Evolutionary conservation across 2,797 vertebrate species (phyloP), one percentile per base, ranked within the genome.

Genomic region (Parauchenoglanis ngamensis): DNA sequence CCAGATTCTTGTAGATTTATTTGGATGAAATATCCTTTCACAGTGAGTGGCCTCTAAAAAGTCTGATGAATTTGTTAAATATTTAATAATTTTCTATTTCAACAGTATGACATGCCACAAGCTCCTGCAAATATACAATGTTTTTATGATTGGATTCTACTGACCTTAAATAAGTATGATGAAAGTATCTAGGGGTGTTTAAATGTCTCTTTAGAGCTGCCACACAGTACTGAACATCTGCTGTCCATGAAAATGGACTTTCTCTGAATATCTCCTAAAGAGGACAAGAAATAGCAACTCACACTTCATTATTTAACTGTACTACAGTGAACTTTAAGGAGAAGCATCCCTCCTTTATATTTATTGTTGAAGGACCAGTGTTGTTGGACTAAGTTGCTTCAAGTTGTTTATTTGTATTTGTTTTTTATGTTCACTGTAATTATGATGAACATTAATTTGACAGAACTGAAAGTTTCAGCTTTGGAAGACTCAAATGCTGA

Each of bases 101-200:
- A 56, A 17, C 52, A 77, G 7, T 28, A 77, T 11, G 23, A 35
- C 40, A 87, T 35, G 23, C 3, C 40, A 46, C 28, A 61, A 3
- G 23, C 61, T 46, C 52, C 40, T 67, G 35, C 59, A 63, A 63
- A 15, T n/a, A 65, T 28, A 25, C 10, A 44, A 7, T 28, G 0
- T 76, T 28, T 31, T 49, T 59, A 61, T 44, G 63, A 52, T 63
- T 61, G n/a, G 40, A 25, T 80, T 49, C 23, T 31, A 7, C 28
- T 86, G 19, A 70, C 78, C 68, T 75, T 75, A 82, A 61, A n/a
- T 19, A 81, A 82, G 56, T 19, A 40, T 15, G n/a, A 40, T 25
- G 52, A 82, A 75, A 49, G 54, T 59, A 28, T 44, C 25, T 5
- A 21, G 17, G 17, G 10, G 28, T 54, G 40, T 86, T 68, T 52